Percentiles rank a stretch among this genome's conserved stretches.
These are phyloP conservation scores for Pseudochirops corinnae DNA, from an alignment of 2,797 vertebrate genomes.

Conservation along the genomic window DNA sequence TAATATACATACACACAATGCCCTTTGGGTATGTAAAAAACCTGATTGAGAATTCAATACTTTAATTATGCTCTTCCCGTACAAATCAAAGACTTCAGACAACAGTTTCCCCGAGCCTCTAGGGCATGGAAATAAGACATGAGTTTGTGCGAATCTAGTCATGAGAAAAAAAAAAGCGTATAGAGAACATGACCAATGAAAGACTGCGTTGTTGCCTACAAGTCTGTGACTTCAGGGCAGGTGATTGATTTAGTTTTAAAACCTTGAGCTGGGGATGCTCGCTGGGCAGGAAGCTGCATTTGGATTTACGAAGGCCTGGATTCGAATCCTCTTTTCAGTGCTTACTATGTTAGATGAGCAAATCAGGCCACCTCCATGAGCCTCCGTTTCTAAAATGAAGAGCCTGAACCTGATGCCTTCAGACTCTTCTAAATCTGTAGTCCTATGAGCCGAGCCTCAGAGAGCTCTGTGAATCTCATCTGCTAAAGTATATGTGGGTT, in stretches of 20 bases:
- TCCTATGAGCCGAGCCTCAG: background rate
- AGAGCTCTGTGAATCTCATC: background rate
- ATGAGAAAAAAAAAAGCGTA: no score
- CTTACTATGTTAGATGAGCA: background rate
- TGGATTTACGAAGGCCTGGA: background rate
- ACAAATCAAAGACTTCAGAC: background rate
- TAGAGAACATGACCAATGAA: no score
- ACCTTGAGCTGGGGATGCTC: background rate
- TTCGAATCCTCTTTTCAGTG: background rate
- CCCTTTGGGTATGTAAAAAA: background rate
- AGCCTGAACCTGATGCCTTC: background rate
- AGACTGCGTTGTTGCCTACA: rapidly evolving
- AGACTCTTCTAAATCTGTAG: background rate
- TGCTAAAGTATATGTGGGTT: no score
- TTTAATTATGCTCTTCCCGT: background rate
- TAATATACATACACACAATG: background rate
- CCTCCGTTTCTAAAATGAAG: background rate
- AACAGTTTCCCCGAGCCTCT: background rate
- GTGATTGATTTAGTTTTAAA: background rate
- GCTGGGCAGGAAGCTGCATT: background rate
- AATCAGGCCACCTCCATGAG: background rate
- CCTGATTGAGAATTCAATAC: background rate
- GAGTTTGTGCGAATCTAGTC: background rate
- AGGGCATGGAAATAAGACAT: background rate
- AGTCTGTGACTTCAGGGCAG: background rate